Percentiles rank a stretch among this genome's conserved stretches.
Evolutionary conservation across 2,113 vertebrate genomes (phyloP).

Genomic region (Poeciliopsis occidentalis): DNA sequence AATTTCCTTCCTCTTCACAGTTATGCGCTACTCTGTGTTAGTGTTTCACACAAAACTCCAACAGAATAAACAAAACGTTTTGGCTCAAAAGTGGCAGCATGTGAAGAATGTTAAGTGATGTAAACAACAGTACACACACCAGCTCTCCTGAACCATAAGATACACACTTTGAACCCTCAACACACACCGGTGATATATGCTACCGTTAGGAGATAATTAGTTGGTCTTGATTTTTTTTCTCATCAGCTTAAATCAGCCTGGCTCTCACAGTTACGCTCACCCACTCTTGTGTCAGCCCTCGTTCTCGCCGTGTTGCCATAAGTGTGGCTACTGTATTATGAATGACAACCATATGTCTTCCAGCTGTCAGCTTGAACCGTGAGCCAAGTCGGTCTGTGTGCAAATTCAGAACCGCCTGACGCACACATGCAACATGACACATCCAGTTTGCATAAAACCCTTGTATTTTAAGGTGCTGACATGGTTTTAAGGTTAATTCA

Average conservation of each 20-base stretch:
- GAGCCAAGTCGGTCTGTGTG: slow-evolving; percentile 9
- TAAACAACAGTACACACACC: background rate
- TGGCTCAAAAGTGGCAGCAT: background rate
- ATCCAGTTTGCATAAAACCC: background rate
- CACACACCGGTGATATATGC: background rate
- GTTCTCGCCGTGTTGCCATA: slow-evolving; percentile 23
- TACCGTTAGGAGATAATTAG: background rate
- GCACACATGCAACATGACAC: background rate
- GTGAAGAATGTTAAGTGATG: background rate
- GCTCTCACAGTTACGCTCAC: background rate
- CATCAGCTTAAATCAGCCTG: background rate
- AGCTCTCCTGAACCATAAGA: no score
- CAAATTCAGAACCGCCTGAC: background rate
- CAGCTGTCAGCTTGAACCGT: slow-evolving; percentile 22
- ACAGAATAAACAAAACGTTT: background rate
- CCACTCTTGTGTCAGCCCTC: background rate
- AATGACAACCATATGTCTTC: slow-evolving; percentile 68
- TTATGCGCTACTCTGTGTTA: background rate
- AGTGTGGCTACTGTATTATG: slow-evolving; percentile 63
- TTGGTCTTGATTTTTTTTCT: background rate
- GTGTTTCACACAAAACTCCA: background rate
- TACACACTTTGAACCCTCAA: background rate
- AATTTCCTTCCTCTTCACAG: no score
- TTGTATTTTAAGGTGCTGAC: background rate
- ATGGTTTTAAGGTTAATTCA: background rate